phyloP scores from a whole-genome alignment of 2,888 invertebrate genomes.

The Dynastes maya region DNA sequence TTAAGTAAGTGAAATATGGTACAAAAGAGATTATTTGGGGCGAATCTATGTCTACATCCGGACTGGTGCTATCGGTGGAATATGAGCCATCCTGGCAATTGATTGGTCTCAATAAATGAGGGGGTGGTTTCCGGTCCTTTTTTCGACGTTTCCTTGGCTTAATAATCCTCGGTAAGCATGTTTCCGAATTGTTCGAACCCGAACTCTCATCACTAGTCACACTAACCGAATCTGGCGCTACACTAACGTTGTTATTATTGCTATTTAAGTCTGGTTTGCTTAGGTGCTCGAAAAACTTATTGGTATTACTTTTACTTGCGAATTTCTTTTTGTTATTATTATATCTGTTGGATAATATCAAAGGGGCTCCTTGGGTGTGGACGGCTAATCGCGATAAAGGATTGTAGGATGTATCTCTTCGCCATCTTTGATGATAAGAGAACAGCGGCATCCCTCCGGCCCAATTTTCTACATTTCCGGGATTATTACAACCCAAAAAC shows the following conservation, averaged over 20 bases:
- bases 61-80: conserved; percentile 65
- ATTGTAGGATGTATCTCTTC: conserved; percentile 60
- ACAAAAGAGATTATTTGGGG: conserved; percentile 47
- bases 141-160: conserved; percentile 92
- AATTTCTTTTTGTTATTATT: conserved; percentile 66
- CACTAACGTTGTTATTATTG: conserved; percentile 51
- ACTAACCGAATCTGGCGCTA: conserved; percentile 76
- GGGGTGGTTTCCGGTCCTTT: conserved; percentile 87
- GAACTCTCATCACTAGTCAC: conserved; percentile 86
- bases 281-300: conserved; percentile 8
- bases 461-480: conserved; percentile 78
- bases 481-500: conserved; percentile 61
- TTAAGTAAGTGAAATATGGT: conserved; percentile 45
- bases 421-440: conserved; percentile 77
- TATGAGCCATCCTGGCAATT: conserved; percentile 62
- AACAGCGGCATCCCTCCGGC: conserved; percentile 85
- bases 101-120: conserved; percentile 66
- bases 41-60: conserved; percentile 59
- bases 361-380: conserved; percentile 89
- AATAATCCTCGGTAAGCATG: conserved; percentile 89
- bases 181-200: conserved; percentile 78
- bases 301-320: conserved; percentile 51
- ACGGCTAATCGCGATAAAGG: conserved; percentile 84
- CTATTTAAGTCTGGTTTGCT: background rate
- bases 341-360: conserved; percentile 81